Evolutionary conservation across 2,113 vertebrate species (phyloP).

Genomic region (Strix uralensis): DNA sequence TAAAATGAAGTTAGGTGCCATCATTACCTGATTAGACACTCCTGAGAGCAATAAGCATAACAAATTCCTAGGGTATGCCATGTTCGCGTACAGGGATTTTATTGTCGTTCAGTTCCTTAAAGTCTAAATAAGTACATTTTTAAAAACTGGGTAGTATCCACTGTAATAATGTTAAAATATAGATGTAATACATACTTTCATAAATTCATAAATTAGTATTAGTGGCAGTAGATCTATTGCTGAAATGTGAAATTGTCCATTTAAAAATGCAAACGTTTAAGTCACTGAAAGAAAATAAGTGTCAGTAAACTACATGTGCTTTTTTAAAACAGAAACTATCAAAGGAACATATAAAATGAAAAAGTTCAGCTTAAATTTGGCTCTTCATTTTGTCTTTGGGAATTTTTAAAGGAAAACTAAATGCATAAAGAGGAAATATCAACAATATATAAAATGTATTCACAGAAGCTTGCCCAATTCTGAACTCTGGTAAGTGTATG

Average conservation of each 20-base stretch:
- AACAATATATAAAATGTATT: not conserved
- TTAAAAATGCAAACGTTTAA: not conserved
- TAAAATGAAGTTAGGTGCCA: not conserved
- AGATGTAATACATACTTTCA: not conserved
- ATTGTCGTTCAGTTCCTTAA: not conserved
- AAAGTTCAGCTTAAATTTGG: not conserved
- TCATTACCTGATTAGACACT: not conserved
- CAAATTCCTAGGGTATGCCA: not conserved
- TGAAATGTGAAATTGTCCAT: not conserved
- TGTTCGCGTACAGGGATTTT: not conserved
- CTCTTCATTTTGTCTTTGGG: not conserved
- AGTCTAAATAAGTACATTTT: not conserved
- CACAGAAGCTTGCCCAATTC: not conserved
- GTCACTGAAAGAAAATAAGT: not conserved
- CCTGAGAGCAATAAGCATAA: not conserved
- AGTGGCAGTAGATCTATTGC: not conserved
- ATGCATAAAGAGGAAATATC: not conserved
- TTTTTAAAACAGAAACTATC: not conserved
- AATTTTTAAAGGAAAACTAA: not conserved
- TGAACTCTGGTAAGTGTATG: not conserved
- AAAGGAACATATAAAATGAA: not conserved
- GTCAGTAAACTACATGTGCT: not conserved
- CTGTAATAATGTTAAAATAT: constrained; percentile 3
- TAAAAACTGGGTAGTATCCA: not conserved
- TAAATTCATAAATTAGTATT: constrained; percentile 7